Evolutionary conservation across 92 coral and sea anemone species (phyloP).

Genomic region (Phenganax stokvisi): DNA sequence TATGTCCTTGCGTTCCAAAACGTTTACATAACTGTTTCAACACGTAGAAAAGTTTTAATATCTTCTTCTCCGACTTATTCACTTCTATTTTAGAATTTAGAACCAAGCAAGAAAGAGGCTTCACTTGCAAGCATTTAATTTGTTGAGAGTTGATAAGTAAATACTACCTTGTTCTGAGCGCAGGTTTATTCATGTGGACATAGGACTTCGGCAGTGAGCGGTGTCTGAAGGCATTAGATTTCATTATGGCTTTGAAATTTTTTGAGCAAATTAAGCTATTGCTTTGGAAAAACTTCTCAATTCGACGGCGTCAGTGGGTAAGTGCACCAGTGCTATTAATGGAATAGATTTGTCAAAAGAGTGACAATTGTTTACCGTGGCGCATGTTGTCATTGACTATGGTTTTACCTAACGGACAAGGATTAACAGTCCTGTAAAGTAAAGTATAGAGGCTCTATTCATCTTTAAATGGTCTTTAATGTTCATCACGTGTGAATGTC

Average conservation of each 20-base stretch:
- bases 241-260: constrained; percentile 53
- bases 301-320: constrained; percentile 86
- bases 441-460: too few species aligned
- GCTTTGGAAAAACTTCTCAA: constrained; percentile 87
- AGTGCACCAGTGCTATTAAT: constrained; percentile 28
- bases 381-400: not conserved
- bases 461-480: too few species aligned
- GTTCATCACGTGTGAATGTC: too few species aligned
- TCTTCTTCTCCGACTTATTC: too few species aligned
- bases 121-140: too few species aligned
- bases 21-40: too few species aligned
- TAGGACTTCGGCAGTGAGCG: not conserved
- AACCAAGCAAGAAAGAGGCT: too few species aligned
- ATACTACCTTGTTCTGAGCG: not conserved
- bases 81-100: too few species aligned
- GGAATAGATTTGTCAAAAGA: not conserved
- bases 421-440: too few species aligned
- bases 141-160: too few species aligned
- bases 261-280: constrained; percentile 66
- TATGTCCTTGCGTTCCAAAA: too few species aligned
- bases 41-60: too few species aligned
- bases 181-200: not conserved
- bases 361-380: not conserved
- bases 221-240: not conserved
- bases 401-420: not conserved